Evolutionary conservation across 2,797 vertebrate species (phyloP).

Genomic region (Fistularia commersonii): DNA sequence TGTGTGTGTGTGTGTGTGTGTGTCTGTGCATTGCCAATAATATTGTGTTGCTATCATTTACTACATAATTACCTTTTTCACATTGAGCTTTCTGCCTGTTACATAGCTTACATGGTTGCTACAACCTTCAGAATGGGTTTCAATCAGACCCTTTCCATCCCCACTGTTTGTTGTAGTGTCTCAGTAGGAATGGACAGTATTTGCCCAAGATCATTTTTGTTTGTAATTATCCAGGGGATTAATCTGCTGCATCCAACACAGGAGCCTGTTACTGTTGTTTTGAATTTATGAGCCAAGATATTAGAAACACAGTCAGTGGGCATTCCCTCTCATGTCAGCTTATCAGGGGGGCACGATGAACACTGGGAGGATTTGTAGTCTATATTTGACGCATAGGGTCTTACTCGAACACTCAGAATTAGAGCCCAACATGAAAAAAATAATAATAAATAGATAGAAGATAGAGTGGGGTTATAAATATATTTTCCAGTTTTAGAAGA

Average conservation of each 20-base stretch:
- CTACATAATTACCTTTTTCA: not conserved
- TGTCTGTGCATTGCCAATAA: no score
- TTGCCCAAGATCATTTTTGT: slow-evolving; percentile 72
- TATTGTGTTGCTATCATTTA: no score
- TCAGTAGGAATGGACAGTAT: slow-evolving; percentile 65
- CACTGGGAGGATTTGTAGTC: slow-evolving; percentile 42
- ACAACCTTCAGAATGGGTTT: not conserved
- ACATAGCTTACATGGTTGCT: no score
- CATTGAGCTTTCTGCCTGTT: no score
- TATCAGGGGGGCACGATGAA: slow-evolving; percentile 54
- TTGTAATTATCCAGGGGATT: slow-evolving; percentile 71
- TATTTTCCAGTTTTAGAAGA: no score
- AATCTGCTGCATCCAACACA: slow-evolving; percentile 63
- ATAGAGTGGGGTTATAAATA: no score
- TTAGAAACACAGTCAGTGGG: slow-evolving; percentile 72
- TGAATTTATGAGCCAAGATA: slow-evolving; percentile 71
- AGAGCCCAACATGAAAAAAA: no score
- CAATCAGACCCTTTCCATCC: no score
- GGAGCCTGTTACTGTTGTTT: slow-evolving; percentile 57
- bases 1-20: no score
- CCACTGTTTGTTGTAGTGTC: slow-evolving; percentile 43
- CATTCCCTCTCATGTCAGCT: slow-evolving; percentile 56
- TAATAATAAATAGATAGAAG: no score
- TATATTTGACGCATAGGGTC: slow-evolving; percentile 42
- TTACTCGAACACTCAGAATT: no score